Evolutionary conservation across 2,797 vertebrate genomes (phyloP), one percentile per base, ranked within the genome.

Genomic region (Eupleurogrammus muticus): DNA sequence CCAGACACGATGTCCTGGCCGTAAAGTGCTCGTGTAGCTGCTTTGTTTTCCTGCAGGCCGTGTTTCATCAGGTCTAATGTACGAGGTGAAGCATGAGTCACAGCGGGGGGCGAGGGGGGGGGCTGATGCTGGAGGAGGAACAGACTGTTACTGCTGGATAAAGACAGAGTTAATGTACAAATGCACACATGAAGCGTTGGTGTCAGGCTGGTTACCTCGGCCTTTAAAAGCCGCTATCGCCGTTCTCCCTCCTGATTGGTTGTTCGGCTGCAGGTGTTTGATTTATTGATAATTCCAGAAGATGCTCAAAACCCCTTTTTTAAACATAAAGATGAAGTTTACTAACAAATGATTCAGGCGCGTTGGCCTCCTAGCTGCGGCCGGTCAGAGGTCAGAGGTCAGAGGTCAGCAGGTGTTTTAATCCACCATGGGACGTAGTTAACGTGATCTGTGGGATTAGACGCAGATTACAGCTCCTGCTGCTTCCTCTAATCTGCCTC

Each of bases 1-100:
- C 75, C 55, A 38, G 36, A 80, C 65, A 34, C 57, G 1, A 44
- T 63, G 56, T 57, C 14, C 60, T 60, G 48, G 44, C 44, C 54
- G 5, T 17, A 8, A 40, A 72, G 54, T 60, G 63, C 12, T 24
- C 12, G 44, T 50, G 60, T 34, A n/a, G 4, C 54, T 32, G 2
- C n/a, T 2, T 66, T 73, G 70, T 77, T 58, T 50, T 75, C 57
- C 56, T 62, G 42, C 55, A 64, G 76, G 76, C 70, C 32, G 32
- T 28, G 47, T 68, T 52, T 75, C 70, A 75, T 83, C 57, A 51
- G 64, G 14, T 16, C 67, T 73, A 60, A 86, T 79, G 68, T 61
- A 61, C 14, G 57, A 64, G 52, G 48, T 54, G 67, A 54, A 34
- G 53, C 52, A 20, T 72, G 74, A 75, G 47, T 73, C 74, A 77